Base-by-base conservation (phyloP, 1,140 invertebrate species). In the Scaptomyza pallida region DNA sequence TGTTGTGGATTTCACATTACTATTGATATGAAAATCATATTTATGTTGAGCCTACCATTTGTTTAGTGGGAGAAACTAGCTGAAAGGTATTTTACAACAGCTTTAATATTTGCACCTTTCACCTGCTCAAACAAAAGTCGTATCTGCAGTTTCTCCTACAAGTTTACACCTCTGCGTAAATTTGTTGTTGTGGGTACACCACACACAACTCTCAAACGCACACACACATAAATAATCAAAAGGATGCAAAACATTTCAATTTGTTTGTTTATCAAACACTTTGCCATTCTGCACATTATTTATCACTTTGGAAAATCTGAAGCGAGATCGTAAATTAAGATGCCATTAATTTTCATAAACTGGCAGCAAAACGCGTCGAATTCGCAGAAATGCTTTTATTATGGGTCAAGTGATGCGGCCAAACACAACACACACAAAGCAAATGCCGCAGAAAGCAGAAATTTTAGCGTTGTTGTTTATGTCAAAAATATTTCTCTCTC, bases 241-340 rank as follows among this genome's bases (percentile, higher is more conserved):
- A n/a, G 12, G 35, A 40, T 55, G 16, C 33, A 23, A 6, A 55
- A 30, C 30, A 17, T 50, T 44, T 78, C 78, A 69, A 37, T 79
- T 79, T 78, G 26, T 78, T 78, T 74, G 37, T 79, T 79, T 78
- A 79, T 30, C 62, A 10, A 26, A 30, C 62, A 78, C 13, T 64
- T 68, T 43, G 57, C 10, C 16, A 30, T 45, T 52, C 40, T 26
- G 23, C 43, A 26, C 33, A 54, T 62, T 60, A 74, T 77, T 76
- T 70, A 85, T 77, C 61, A 77, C 70, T 80, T 64, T 52, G 68
- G 55, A 76, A 80, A 80, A 77, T 60, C 63, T 37, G 45, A 72
- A 40, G 48, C 44, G 21, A 26, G 33, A 41, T 62, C 50, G n/a
- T 41, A 55, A 62, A 85, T 85, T 85, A 72, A 83, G 70, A 55